A percentile compares a stretch with the other conserved stretches of the same genome.
Conservation (phyloP, 2,113 vertebrate species). For the Sylvietta virens region DNA sequence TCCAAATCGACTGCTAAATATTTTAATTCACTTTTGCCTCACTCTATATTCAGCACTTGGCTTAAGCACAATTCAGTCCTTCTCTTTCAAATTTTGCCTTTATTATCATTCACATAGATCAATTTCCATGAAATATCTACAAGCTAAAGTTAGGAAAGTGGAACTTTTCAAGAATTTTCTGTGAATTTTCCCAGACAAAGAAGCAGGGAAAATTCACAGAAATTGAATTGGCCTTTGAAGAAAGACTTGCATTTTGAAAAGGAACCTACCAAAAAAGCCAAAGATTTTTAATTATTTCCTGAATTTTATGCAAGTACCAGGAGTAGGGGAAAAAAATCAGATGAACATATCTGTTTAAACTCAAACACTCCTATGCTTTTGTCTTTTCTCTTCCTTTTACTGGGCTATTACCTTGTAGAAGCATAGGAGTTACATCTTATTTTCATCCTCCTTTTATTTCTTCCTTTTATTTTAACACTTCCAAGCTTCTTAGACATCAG, state of each 20-base stretch:
- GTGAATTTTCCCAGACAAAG: not conserved
- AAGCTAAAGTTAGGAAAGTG: not conserved
- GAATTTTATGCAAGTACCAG: not conserved
- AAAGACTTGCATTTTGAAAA: not conserved
- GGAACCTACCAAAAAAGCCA: not conserved
- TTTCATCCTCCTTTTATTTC: not conserved
- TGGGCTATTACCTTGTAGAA: not conserved
- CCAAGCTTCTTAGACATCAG: not conserved
- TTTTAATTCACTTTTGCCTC: not conserved
- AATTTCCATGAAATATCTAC: not conserved
- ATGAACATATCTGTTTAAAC: not conserved
- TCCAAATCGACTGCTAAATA: not conserved
- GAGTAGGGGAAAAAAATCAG: not conserved
- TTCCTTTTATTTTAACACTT: not conserved
- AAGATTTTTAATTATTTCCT: not conserved
- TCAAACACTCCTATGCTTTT: not conserved
- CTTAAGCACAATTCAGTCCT: not conserved
- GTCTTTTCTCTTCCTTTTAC: not conserved
- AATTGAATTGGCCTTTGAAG: not conserved
- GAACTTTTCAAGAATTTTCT: not conserved
- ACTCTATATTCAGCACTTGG: not conserved
- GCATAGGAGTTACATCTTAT: not conserved
- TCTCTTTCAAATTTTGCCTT: not conserved
- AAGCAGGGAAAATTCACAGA: no score
- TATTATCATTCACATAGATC: not conserved